Conservation (phyloP, 2,113 vertebrate species). For the Paramormyrops kingsleyae region DNA sequence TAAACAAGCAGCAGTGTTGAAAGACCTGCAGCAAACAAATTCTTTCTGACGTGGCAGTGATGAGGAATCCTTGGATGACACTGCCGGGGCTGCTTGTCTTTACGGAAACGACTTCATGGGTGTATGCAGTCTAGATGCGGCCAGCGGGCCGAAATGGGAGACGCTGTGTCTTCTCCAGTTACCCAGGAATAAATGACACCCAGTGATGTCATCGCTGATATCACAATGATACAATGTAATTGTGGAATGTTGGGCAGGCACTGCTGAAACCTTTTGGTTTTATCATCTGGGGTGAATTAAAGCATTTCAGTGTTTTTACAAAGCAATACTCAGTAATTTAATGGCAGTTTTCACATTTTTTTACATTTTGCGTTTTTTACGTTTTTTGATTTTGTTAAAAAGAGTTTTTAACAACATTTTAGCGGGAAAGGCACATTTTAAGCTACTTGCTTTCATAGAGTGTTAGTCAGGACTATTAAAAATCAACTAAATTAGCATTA, state of each 20-base stretch:
- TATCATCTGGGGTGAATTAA: background rate
- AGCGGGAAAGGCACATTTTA: background rate
- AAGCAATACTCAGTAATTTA: background rate
- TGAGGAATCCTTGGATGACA: background rate
- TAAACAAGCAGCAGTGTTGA: background rate
- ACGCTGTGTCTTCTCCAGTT: background rate
- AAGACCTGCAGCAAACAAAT: background rate
- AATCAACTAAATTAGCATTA: conserved; percentile 19
- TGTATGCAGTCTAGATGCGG: background rate
- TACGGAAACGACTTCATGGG: background rate
- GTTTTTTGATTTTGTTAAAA: background rate
- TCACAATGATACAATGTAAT: background rate
- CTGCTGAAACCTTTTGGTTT: background rate
- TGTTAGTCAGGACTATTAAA: background rate
- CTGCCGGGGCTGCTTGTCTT: background rate
- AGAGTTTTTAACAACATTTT: background rate
- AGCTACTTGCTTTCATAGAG: background rate
- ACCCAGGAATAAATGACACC: background rate
- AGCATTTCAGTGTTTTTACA: background rate
- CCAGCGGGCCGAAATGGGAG: background rate
- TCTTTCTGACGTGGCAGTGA: background rate
- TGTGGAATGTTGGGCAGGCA: background rate
- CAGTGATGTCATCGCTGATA: background rate
- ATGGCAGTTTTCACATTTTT: background rate
- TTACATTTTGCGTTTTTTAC: no score